Evolutionary conservation across 1,140 invertebrate genomes (phyloP), one percentile per base, ranked within the genome.

Genomic region (Bicyclus anynana): DNA sequence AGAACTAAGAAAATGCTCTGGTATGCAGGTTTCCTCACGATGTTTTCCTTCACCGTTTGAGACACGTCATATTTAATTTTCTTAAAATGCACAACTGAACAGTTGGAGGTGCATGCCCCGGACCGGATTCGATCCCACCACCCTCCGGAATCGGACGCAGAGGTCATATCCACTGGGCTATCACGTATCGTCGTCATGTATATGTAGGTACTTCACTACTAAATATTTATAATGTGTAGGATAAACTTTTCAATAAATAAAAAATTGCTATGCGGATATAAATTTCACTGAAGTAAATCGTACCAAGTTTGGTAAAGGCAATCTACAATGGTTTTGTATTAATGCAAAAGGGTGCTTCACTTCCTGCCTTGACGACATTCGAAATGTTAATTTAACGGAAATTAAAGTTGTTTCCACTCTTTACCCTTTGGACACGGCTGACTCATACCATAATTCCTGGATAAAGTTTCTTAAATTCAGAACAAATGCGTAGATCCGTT

Each of bases 351-450:
- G 75, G 74, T 65, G 72, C 64, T 62, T 67, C 58, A 53, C 60
- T 82, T 82, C 77, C 77, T 68, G 63, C 48, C 73, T 72, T 62
- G 12, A 49, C 64, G 69, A 65, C 68, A 74, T 72, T 75, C 69
- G 71, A 77, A 82, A 83, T 83, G 77, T 69, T 80, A 83, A 83
- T 83, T 74, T 68, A 71, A 72, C 80, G 80, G 80, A 83, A 80
- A 83, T 83, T 83, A 83, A 83, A 77, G 72, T 79, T 80, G 77
- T 80, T 83, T 74, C 74, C 65, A 77, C 68, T 79, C 70, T 66
- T 72, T 79, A 80, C 70, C 76, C 77, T 77, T 83, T 74, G 62
- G 52, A 67, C 65, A 67, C 60, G 50, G 59, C 62, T 76, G 64
- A 63, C 62, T 69, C 69, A 67, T 64, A 69, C 29, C 12, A 56